phyloP scores from a whole-genome alignment of 2,113 vertebrate species.

The Brachyistius frenatus region DNA sequence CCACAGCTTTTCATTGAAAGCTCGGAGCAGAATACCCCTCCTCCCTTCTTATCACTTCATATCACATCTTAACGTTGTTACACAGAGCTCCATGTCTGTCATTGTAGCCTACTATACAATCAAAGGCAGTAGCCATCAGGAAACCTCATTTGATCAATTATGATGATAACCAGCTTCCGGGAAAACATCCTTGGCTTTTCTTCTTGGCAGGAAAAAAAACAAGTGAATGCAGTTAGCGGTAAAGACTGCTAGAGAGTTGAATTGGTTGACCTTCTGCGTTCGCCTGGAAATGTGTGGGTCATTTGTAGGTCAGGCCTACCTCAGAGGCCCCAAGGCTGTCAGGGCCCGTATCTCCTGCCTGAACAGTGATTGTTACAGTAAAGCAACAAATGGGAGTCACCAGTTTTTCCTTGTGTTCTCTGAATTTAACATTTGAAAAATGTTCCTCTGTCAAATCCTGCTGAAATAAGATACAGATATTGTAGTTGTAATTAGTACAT shows the following conservation, averaged over 20 bases:
- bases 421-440: neutral
- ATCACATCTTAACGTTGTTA: constrained; percentile 66
- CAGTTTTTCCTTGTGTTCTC: neutral
- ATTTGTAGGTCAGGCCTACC: constrained; percentile 21
- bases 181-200: constrained; percentile 37
- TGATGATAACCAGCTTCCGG: constrained; percentile 31
- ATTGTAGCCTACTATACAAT: neutral
- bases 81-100: constrained; percentile 40
- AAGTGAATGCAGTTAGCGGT: constrained; percentile 29
- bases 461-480: neutral
- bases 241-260: constrained; percentile 7
- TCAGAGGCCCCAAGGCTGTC: neutral
- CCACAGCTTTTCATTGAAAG: constrained; percentile 14
- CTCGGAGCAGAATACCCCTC: constrained; percentile 17
- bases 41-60: constrained; percentile 55
- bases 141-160: constrained; percentile 58
- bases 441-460: neutral
- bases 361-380: constrained; percentile 11
- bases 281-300: constrained; percentile 27
- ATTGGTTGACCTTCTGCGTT: constrained; percentile 60
- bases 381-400: constrained; percentile 10
- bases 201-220: constrained; percentile 9
- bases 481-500: constrained; percentile 3
- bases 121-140: constrained; percentile 47
- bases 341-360: neutral